Conservation (phyloP, 2,113 vertebrate genomes). For the Tricholaema leucomelas region DNA sequence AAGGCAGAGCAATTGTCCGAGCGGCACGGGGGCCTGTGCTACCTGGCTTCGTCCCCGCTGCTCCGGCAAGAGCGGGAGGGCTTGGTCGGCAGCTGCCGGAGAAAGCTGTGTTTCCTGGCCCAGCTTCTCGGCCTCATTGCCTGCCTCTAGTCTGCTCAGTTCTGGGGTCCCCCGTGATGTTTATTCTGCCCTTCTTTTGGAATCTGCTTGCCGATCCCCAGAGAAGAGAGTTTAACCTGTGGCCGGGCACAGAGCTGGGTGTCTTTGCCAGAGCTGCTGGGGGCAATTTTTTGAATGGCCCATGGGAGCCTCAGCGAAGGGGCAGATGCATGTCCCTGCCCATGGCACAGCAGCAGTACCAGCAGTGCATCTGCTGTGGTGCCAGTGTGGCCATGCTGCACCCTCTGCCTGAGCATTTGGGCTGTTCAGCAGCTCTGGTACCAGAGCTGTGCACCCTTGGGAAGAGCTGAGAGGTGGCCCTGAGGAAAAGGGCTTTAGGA, state of each 20-base stretch:
- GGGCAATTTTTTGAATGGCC: background rate
- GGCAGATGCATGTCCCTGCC: background rate
- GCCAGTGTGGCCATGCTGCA: accelerated
- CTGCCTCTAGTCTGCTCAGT: accelerated
- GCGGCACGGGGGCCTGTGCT: accelerated
- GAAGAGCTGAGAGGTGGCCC: background rate
- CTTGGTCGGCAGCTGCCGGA: background rate
- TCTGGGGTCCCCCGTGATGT: background rate
- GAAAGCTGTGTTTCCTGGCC: background rate
- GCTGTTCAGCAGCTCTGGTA: accelerated
- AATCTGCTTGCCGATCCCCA: background rate
- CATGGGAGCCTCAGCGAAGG: background rate
- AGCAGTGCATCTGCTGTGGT: accelerated
- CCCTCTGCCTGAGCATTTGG: background rate
- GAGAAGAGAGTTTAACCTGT: background rate
- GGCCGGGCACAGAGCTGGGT: background rate
- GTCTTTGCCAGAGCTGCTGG: background rate
- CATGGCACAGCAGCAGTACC: background rate
- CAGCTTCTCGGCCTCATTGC: background rate
- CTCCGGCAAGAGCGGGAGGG: background rate
- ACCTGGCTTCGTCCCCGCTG: background rate
- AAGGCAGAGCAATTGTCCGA: background rate
- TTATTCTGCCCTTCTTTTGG: background rate
- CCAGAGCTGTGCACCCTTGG: accelerated
- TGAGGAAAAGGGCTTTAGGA: background rate